Base-by-base conservation (phyloP, 2,888 invertebrate species). In the Tortricodes alternella region DNA sequence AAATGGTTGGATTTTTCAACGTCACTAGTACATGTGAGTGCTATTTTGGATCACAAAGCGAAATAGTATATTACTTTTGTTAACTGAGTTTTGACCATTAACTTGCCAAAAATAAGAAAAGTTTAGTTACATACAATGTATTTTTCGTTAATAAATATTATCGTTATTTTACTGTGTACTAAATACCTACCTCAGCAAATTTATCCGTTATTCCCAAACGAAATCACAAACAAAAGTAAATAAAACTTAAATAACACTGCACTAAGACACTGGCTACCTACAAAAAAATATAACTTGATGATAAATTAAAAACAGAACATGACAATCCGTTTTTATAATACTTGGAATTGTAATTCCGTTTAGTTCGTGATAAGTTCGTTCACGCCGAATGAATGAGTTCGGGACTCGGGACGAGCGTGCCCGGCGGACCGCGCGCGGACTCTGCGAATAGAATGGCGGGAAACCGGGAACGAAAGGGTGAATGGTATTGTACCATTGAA, bases 391-490 rank as follows among this genome's bases (percentile, higher is more conserved):
- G 56, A 63, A 58, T 65, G 67, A 48, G n/a, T n/a, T n/a, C n/a
- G n/a, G n/a, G n/a, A n/a, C n/a, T 48, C 62, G 70, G 69, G 70
- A 78, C 84, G 78, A 74, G 78, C 78, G 73, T 69, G 76, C 79
- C 76, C 76, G 69, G 44, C 76, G 76, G 73, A 65, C 65, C 73
- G 66, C 81, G 76, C 76, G 74, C 73, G 70, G 60, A 77, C 73
- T 85, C 73, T 85, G 85, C 19, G 46, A 34, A 35, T 44, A 32
- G 46, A 34, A 35, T 44, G 43, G 49, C 65, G 63, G 70, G 61
- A 60, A 32, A 65, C 68, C 64, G 57, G 48, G 53, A 55, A 53
- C 52, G 73, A 68, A 39, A 56, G 52, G 41, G 50, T 57, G 43
- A 58, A 60, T 65, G 61, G 60, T 55, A 41, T 46, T 53, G 41